Conservation (phyloP, 2,797 vertebrate genomes). For the Lindbergichthys nudifrons region DNA sequence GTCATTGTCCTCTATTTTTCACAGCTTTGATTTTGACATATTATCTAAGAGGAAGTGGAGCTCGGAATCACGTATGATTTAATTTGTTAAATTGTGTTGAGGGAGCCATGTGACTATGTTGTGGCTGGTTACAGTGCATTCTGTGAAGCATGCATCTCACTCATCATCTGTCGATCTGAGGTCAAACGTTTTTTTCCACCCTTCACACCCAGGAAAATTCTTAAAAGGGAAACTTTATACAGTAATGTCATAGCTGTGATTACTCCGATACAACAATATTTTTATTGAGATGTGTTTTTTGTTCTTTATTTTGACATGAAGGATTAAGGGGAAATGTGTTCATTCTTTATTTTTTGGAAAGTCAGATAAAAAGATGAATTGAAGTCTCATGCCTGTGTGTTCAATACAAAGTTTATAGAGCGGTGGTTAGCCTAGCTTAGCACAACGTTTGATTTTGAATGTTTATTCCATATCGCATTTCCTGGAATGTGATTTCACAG, state of each 20-base stretch:
- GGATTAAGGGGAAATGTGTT: not conserved
- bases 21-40: conserved; percentile 8
- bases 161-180: not conserved
- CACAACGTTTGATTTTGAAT: no score
- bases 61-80: not conserved
- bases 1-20: not conserved
- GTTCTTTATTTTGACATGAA: not conserved
- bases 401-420: no score
- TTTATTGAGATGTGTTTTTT: not conserved
- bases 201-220: not conserved
- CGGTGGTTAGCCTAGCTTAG: no score
- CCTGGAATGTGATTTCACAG: no score
- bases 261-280: not conserved
- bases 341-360: not conserved
- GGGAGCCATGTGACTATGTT: not conserved
- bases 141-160: not conserved
- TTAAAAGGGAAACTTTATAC: not conserved
- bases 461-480: no score
- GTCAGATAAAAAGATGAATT: not conserved
- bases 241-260: not conserved
- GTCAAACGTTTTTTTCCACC: not conserved
- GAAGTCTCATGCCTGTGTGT: no score
- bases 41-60: not conserved
- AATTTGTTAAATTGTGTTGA: not conserved
- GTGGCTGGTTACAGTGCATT: not conserved